A percentile compares a stretch with the other conserved stretches of the same genome.
Conservation (phyloP, 1,140 invertebrate species). For the Pogonus chalceus region DNA sequence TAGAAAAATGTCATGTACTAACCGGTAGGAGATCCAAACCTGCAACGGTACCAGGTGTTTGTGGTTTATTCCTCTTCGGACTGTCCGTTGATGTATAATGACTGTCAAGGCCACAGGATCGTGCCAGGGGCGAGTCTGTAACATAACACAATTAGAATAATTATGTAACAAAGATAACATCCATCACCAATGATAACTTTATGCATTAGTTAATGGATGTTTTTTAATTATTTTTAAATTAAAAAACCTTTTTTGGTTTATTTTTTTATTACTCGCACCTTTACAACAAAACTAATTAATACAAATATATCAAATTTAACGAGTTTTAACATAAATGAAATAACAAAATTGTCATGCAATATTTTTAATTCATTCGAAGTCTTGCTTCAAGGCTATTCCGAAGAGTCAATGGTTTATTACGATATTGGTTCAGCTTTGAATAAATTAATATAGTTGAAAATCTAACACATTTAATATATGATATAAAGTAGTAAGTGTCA, state of each 20-base stretch:
- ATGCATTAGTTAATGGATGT: conserved; percentile 2
- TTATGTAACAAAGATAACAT: conserved; percentile 9
- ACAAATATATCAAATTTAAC: not conserved
- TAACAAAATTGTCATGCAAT: not conserved
- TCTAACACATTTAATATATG: too few species aligned
- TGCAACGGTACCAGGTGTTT: conserved; percentile 28
- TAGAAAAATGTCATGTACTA: conserved; percentile 26
- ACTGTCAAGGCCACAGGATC: conserved; percentile 23
- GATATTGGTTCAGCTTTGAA: too few species aligned
- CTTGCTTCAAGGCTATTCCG: too few species aligned
- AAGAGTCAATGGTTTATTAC: too few species aligned
- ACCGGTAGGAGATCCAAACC: conserved; percentile 33
- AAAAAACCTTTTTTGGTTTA: too few species aligned
- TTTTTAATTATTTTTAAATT: not conserved
- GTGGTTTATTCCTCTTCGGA: conserved; percentile 33
- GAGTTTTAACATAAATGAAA: not conserved
- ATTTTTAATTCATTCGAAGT: too few species aligned
- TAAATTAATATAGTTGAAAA: too few species aligned
- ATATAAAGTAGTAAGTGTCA: too few species aligned
- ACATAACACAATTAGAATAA: conserved; percentile 14
- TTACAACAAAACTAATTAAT: not conserved
- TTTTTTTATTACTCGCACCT: not conserved
- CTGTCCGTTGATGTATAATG: conserved; percentile 31
- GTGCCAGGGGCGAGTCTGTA: conserved; percentile 30
- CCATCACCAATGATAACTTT: not conserved